A percentile compares a stretch with the other conserved stretches of the same genome.
Conservation (phyloP, 2,888 invertebrate genomes). For the Campoletis raptor region DNA sequence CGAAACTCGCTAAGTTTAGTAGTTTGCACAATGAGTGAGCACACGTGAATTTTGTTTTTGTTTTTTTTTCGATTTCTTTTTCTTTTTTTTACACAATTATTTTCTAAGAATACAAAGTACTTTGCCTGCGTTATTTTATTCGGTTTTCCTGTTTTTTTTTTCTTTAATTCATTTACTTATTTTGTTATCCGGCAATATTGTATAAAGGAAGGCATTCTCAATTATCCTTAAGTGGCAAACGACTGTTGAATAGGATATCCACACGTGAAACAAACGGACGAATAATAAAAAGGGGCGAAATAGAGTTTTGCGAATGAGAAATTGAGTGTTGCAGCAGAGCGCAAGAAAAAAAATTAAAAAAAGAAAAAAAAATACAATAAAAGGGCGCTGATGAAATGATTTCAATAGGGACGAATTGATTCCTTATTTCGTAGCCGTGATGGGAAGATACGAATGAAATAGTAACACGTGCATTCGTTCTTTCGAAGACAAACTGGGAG, state of each 20-base stretch:
- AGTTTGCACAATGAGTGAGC: constrained; percentile 50
- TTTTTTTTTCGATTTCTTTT: not conserved
- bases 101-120: constrained; percentile 77
- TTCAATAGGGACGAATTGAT: constrained; percentile 15
- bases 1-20: constrained; percentile 24
- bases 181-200: constrained; percentile 45
- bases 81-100: constrained; percentile 57
- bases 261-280: constrained; percentile 61
- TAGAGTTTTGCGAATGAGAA: constrained; percentile 43
- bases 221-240: constrained; percentile 65
- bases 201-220: constrained; percentile 75
- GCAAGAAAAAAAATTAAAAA: constrained; percentile 23
- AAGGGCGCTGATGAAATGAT: constrained; percentile 5
- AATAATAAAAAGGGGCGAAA: constrained; percentile 37
- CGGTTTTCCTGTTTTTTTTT: not conserved
- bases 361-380: constrained; percentile 20
- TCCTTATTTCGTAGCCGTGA: constrained; percentile 32
- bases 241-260: constrained; percentile 56
- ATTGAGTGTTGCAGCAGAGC: constrained; percentile 37
- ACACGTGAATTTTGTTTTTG: constrained; percentile 46
- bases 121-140: constrained; percentile 67
- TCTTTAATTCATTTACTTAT: constrained; percentile 20
- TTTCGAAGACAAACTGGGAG: constrained; percentile 42
- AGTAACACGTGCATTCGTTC: constrained; percentile 53
- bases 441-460: constrained; percentile 66